These are phyloP conservation scores for Drosophila mojavensis DNA, from an alignment of 1,140 invertebrate species.

Conservation along the genomic window DNA sequence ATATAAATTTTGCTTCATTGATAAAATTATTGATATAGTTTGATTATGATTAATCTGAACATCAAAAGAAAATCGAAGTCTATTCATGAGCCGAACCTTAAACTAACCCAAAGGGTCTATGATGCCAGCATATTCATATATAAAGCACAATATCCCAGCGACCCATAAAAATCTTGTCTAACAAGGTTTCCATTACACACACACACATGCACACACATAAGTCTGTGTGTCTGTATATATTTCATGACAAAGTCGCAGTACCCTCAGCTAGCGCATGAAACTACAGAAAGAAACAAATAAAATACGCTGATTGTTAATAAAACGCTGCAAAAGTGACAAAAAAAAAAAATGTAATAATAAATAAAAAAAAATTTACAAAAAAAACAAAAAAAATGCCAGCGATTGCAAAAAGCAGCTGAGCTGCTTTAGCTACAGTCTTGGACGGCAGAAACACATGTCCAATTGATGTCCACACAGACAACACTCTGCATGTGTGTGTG, in stretches of 20 bases:
- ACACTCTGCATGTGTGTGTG: neutral
- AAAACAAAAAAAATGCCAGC: constrained; percentile 25
- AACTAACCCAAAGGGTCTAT: too few species aligned
- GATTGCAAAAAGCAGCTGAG: constrained; percentile 46
- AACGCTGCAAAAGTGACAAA: constrained; percentile 33
- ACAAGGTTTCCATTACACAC: too few species aligned
- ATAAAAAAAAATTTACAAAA: neutral
- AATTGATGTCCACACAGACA: constrained; percentile 27
- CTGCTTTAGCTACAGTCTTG: constrained; percentile 29
- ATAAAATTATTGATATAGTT: too few species aligned
- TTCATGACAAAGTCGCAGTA: neutral
- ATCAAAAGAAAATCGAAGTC: too few species aligned
- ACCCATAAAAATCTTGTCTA: too few species aligned
- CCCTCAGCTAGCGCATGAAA: neutral
- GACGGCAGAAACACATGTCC: constrained; percentile 44
- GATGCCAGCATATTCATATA: too few species aligned
- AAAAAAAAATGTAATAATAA: constrained; percentile 13
- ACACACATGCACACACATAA: too few species aligned
- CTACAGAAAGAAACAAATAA: constrained; percentile 3
- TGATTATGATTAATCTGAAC: too few species aligned
- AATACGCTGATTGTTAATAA: constrained; percentile 41
- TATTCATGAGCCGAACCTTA: too few species aligned
- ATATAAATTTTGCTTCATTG: too few species aligned
- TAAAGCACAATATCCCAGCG: too few species aligned
- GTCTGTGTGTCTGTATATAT: neutral